Base-by-base conservation (phyloP, 2,797 vertebrate genomes). In the Alectoris magna region DNA sequence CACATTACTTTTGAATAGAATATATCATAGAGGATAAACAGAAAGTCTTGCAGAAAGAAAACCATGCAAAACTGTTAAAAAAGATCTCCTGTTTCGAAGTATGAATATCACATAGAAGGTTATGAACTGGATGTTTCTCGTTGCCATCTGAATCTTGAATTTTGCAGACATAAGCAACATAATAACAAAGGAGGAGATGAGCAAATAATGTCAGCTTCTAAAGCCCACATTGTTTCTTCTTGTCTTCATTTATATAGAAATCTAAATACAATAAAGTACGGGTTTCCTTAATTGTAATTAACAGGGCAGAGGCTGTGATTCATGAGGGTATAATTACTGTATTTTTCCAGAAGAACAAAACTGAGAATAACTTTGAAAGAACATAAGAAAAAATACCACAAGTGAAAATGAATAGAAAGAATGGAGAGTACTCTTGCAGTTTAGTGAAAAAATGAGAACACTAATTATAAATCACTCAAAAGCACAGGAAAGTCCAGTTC, bases 201-300 rank as follows among this genome's bases (percentile, higher is more conserved):
- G 38, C 38, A 69, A 93, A 81, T 55, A 89, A 94, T 84, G 23
- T 39, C 75, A 76, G 51, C 44, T 86, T 90, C 58, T 85, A 84
- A 92, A 95, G 91, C 11, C 1, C 27, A 78, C 56, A 46, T 48
- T 83, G 38, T 36, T 81, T 80, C 75, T 77, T 53, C 8, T 75
- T 87, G 44, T 59, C 79, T 58, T 62, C 21, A 88, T 88, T 91
- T 82, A 92, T 31, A 81, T 22, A 88, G 89, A 82, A 91, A 87
- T 80, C 79, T 72, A 95, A 93, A 81, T 44, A 87, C 36, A 91
- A 81, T 93, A 87, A 90, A 82, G 24, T 14, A 68, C 76, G 38
- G 74, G 90, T 74, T 86, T 58, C 53, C 48, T 82, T 92, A 94
- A 88, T 68, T 88, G 73, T 62, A 95, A 96, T 95, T 95, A 96